Base-by-base conservation (phyloP, 2,888 invertebrate genomes). In the Eristalis arbustorum region DNA sequence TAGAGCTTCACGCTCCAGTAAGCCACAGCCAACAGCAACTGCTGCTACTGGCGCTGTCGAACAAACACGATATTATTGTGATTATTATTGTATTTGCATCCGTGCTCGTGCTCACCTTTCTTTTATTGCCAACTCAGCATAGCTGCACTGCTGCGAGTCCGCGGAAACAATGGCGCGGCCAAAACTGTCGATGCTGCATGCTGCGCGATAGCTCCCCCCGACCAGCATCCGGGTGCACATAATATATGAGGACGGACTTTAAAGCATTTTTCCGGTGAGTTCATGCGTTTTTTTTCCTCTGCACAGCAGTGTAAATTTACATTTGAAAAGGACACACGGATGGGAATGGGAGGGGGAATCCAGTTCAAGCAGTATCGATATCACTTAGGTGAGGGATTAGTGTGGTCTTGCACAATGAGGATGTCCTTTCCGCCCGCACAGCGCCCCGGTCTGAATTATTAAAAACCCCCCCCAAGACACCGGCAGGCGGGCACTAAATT, bases 21-120 rank as follows among this genome's bases (percentile, higher is more conserved):
- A 78, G 66, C 59, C 6, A 11, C 37, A 31, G 40, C 67, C 61
- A 59, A 11, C 34, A 25, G 67, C 66, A 59, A 23, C 49, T 61
- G 25, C 61, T 1, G 22, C 22, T 56, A 23, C 49, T 61, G 25
- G 66, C 3, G 22, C 22, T 56, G 75, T 61, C 34, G 18, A 74
- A 67, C 63, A 66, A 74, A 84, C 66, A 42, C 66, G 62, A 71
- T 75, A 64, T 62, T 78, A 71, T 71, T 69, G 78, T 66, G 74
- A 71, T 79, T 64, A 56, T 73, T 25, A 59, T 67, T 69, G 78
- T 80, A 73, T 84, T 71, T 62, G 74, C 61, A 63, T 73, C 83
- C 69, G 56, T 31, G 57, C 56, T 37, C 18, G 37, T n/a, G 37
- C 3, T 40, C 62, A 62, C 66, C 76, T 31, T 76, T 18, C 64